Evolutionary conservation across 2,797 vertebrate species (phyloP).

Genomic region (Melanotaenia boesemani): DNA sequence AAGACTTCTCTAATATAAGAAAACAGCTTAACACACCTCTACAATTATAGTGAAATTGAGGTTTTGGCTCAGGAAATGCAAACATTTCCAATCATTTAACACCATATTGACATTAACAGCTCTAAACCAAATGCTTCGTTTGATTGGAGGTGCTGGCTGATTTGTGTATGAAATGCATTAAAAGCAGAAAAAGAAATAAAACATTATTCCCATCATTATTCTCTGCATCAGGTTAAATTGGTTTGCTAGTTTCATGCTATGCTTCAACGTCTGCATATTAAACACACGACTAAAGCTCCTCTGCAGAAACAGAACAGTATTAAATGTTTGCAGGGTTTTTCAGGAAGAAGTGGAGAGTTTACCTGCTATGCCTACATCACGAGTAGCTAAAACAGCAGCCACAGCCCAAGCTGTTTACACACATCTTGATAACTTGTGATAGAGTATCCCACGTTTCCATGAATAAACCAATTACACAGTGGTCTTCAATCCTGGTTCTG

Average conservation of each 20-base stretch:
- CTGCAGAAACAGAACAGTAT: conserved; percentile 52
- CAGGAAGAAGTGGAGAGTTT: conserved; percentile 52
- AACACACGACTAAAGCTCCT: conserved; percentile 49
- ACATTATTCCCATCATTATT: conserved; percentile 11
- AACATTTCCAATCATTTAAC: conserved; percentile 9
- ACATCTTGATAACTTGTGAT: conserved; percentile 68
- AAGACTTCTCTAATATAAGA: no score
- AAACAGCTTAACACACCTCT: no score
- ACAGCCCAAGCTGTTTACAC: conserved; percentile 46
- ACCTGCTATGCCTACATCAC: conserved; percentile 35
- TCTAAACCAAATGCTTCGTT: neutral
- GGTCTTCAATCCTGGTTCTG: conserved; percentile 55
- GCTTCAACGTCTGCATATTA: conserved; percentile 56
- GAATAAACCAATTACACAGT: conserved; percentile 68
- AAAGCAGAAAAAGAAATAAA: neutral
- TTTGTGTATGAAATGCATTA: neutral
- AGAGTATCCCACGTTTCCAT: conserved; percentile 48
- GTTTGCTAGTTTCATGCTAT: conserved; percentile 61
- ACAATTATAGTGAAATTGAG: neutral
- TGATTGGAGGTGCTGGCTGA: neutral
- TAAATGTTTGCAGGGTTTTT: conserved; percentile 60
- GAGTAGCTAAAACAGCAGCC: conserved; percentile 35
- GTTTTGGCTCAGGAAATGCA: neutral
- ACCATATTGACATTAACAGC: neutral
- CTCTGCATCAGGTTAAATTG: conserved; percentile 13